A percentile compares a stretch with the other conserved stretches of the same genome.
These are phyloP conservation scores for Zaprionus lineosus DNA, from an alignment of 2,888 invertebrate species.

Conservation along the genomic window DNA sequence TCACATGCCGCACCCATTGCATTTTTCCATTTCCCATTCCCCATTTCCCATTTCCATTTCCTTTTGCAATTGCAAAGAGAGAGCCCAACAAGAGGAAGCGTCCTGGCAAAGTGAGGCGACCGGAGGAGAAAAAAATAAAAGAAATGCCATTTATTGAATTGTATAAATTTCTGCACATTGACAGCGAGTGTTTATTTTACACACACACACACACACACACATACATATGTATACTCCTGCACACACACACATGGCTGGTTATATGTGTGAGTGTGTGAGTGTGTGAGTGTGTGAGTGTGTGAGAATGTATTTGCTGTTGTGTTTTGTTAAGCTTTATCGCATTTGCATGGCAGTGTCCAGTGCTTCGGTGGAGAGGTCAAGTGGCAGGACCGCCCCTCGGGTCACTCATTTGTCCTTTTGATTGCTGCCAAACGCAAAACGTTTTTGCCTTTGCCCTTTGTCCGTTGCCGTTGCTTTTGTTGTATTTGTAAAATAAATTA, in stretches of 20 bases:
- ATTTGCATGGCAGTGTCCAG: conserved; percentile 63
- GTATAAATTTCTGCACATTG: conserved; percentile 75
- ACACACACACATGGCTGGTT: no score
- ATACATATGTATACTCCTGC: conserved; percentile 16
- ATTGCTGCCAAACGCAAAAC: conserved; percentile 62
- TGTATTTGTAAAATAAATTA: conserved; percentile 78
- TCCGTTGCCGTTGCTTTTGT: conserved; percentile 53
- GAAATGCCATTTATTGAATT: conserved; percentile 79
- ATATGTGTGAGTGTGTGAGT: conserved; percentile 26
- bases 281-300: conserved; percentile 3
- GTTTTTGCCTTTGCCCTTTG: conserved; percentile 54
- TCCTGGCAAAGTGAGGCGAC: conserved; percentile 13
- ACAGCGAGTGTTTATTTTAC: conserved; percentile 72
- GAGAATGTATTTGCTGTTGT: conserved; percentile 19
- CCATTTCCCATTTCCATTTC: conserved; percentile 68
- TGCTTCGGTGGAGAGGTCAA: conserved; percentile 52
- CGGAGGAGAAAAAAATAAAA: no score
- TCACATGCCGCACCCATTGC: conserved; percentile 11
- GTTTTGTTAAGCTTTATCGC: conserved; percentile 69
- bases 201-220: conserved; percentile 42
- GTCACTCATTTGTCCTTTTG: conserved; percentile 75
- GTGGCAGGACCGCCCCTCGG: conserved; percentile 64
- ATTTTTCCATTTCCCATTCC: conserved; percentile 2
- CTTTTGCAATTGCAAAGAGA: conserved; percentile 68
- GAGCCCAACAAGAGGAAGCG: conserved; percentile 33